Evolutionary conservation across 2,113 vertebrate species (phyloP).

Genomic region (Peromyscus californicus): DNA sequence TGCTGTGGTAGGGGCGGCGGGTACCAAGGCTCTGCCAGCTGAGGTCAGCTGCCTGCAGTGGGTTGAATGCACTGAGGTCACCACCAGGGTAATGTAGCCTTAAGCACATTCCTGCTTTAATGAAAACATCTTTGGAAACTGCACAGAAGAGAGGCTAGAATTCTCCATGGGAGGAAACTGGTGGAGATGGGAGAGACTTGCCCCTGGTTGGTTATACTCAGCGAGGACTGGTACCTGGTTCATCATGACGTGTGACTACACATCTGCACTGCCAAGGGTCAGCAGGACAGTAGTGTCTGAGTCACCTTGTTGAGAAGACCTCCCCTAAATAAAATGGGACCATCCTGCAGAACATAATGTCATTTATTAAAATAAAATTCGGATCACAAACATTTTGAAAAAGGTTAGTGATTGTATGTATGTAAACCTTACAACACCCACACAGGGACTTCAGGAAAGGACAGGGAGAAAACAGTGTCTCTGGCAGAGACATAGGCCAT

Average conservation of each 20-base stretch:
- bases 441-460: fast-evolving
- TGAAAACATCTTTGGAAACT: neutral
- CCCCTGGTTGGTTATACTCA: no score
- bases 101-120: neutral
- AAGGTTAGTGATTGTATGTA: neutral
- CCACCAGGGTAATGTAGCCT: neutral
- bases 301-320: neutral
- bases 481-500: neutral
- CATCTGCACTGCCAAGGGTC: fast-evolving
- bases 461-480: fast-evolving
- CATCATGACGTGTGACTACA: fast-evolving
- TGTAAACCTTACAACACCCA: neutral
- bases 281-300: no score
- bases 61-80: fast-evolving
- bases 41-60: neutral
- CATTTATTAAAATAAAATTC: neutral
- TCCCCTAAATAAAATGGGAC: neutral
- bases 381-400: neutral
- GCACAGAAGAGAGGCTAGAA: neutral
- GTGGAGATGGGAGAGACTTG: neutral
- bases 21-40: neutral
- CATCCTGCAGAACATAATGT: neutral
- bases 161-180: neutral
- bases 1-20: neutral
- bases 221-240: neutral